Conservation (phyloP, 2,888 invertebrate species). For the Idaea dimidiata region DNA sequence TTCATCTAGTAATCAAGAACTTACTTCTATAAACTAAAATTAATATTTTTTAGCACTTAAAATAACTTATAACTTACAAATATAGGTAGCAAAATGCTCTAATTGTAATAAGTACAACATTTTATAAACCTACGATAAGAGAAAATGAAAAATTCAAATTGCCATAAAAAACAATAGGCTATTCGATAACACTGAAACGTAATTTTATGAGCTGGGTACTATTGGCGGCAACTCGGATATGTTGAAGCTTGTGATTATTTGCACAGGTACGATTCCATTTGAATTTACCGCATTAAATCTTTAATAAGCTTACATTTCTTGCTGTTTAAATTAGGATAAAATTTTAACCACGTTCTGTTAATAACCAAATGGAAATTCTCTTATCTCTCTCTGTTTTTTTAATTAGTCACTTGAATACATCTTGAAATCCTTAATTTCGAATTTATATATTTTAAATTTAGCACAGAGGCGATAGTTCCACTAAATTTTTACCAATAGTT, state of each 20-base stretch:
- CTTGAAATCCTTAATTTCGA: no score
- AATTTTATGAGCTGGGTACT: conserved; percentile 37
- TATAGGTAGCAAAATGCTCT: conserved; percentile 30
- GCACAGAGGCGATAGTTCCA: no score
- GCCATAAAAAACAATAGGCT: conserved; percentile 50
- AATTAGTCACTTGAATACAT: no score
- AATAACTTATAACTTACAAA: conserved; percentile 22
- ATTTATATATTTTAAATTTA: no score
- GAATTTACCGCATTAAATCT: background rate
- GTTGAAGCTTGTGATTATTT: conserved; percentile 37
- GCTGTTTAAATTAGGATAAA: background rate
- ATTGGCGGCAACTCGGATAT: conserved; percentile 40
- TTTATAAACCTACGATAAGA: conserved; percentile 45
- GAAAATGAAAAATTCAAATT: conserved; percentile 67
- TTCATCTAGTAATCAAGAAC: background rate
- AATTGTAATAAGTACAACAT: conserved; percentile 26
- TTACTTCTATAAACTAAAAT: conserved; percentile 6
- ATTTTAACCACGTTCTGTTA: background rate
- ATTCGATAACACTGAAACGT: conserved; percentile 40
- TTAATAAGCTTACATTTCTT: background rate
- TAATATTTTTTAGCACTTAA: conserved; percentile 17
- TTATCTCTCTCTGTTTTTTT: background rate
- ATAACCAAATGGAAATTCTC: background rate
- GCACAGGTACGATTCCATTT: conserved; percentile 33
- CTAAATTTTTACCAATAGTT: no score